phyloP scores from a whole-genome alignment of 2,797 vertebrate genomes.

The Brachyrhaphis roseni region DNA sequence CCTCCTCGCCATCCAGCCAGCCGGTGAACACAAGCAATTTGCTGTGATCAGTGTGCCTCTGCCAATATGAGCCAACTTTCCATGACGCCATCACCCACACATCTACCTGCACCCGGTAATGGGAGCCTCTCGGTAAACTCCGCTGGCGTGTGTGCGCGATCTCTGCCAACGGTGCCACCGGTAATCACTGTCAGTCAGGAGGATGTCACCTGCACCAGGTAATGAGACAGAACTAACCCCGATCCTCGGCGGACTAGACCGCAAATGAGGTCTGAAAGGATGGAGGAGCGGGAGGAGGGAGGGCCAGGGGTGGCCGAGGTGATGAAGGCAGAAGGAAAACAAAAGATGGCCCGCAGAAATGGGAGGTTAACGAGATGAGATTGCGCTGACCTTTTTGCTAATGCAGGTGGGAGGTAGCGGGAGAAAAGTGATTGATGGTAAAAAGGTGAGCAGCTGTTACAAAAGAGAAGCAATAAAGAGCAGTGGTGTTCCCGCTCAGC shows the following conservation, averaged over 20 bases:
- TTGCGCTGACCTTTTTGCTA: conserved; percentile 73
- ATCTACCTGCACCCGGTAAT: conserved; percentile 50
- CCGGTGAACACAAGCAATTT: conserved; percentile 53
- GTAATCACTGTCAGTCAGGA: conserved; percentile 66
- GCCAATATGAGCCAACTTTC: conserved; percentile 57
- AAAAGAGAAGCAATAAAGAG: conserved; percentile 58
- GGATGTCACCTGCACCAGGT: conserved; percentile 69
- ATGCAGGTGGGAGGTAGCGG: conserved; percentile 70
- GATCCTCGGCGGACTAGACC: conserved; percentile 59
- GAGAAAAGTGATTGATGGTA: conserved; percentile 68
- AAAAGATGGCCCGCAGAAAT: conserved; percentile 72
- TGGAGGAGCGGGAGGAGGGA: conserved; percentile 8
- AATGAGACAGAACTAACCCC: conserved; percentile 75
- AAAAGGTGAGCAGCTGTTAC: conserved; percentile 71
- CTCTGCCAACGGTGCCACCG: conserved; percentile 59
- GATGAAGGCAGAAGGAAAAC: conserved; percentile 52
- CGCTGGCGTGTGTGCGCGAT: conserved; percentile 38
- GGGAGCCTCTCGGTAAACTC: conserved; percentile 47
- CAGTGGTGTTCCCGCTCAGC: conserved; percentile 38
- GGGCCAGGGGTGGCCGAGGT: conserved; percentile 15
- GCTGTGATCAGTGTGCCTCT: conserved; percentile 55
- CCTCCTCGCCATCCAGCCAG: conserved; percentile 54
- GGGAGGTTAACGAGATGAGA: conserved; percentile 78
- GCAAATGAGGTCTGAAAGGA: conserved; percentile 59
- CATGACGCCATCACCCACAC: conserved; percentile 46